phyloP scores from a whole-genome alignment of 2,888 invertebrate genomes.

The Hyles lineata region DNA sequence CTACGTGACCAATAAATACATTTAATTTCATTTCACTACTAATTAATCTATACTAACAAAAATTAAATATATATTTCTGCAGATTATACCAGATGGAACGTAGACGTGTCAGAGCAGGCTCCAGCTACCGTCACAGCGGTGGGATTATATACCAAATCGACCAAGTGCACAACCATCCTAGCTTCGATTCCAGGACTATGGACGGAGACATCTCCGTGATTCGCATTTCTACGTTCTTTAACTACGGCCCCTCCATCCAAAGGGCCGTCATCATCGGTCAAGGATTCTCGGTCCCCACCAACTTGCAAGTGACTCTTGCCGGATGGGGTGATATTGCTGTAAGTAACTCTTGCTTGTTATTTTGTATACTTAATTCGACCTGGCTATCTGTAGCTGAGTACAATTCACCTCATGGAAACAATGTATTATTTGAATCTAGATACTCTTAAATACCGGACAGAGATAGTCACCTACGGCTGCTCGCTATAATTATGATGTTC shows the following conservation, averaged over 20 bases:
- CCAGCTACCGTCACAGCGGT: slow-evolving; percentile 46
- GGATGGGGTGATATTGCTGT: slow-evolving; percentile 48
- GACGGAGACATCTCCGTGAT: slow-evolving; percentile 60
- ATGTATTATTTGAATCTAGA: too few species aligned
- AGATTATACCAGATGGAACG: background rate
- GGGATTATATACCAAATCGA: slow-evolving; percentile 43
- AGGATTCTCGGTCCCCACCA: slow-evolving; percentile 39
- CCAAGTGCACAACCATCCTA: slow-evolving; percentile 47
- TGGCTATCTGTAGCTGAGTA: too few species aligned
- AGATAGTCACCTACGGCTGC: too few species aligned
- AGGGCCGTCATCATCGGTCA: slow-evolving; percentile 38
- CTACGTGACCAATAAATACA: too few species aligned
- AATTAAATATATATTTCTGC: too few species aligned
- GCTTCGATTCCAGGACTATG: slow-evolving; percentile 38
- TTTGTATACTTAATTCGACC: too few species aligned
- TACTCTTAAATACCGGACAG: too few species aligned
- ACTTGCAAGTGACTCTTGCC: slow-evolving; percentile 48
- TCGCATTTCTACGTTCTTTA: slow-evolving; percentile 37
- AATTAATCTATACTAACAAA: too few species aligned
- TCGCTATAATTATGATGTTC: too few species aligned
- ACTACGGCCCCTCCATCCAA: slow-evolving; percentile 38
- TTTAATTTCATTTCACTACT: too few species aligned
- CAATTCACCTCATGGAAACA: too few species aligned
- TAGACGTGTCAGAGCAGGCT: slow-evolving; percentile 52
- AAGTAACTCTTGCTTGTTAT: too few species aligned